A percentile compares a stretch with the other conserved stretches of the same genome.
These are phyloP conservation scores for Athene noctua DNA, from an alignment of 2,113 vertebrate genomes.

Conservation along the genomic window DNA sequence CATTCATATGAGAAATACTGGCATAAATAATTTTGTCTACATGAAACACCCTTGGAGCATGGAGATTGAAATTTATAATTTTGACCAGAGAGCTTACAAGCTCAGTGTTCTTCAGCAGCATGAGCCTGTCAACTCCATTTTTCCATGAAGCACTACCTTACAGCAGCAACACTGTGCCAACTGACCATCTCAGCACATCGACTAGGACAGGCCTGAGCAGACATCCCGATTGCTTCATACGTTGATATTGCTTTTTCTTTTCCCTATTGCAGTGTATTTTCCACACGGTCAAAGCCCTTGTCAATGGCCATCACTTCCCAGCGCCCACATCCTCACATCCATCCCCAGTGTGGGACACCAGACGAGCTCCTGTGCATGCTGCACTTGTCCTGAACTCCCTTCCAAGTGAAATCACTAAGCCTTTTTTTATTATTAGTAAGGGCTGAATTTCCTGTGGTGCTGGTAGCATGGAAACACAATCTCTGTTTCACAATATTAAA, in stretches of 20 bases:
- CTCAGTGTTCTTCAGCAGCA: not conserved
- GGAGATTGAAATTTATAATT: not conserved
- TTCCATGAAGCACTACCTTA: not conserved
- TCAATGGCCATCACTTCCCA: not conserved
- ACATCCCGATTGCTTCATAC: not conserved
- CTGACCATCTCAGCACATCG: not conserved
- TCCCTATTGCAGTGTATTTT: rapidly evolving
- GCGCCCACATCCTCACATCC: not conserved
- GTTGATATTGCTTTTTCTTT: not conserved
- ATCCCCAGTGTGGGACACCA: not conserved
- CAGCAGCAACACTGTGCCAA: not conserved
- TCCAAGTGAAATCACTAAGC: slow-evolving; percentile 4
- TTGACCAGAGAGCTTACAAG: not conserved
- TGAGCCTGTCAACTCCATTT: not conserved
- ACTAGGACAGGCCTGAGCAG: not conserved
- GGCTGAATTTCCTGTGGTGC: slow-evolving; percentile 42
- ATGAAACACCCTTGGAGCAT: not conserved
- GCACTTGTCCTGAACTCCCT: slow-evolving; percentile 27
- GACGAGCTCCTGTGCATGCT: not conserved
- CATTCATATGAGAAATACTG: not conserved
- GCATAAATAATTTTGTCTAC: not conserved
- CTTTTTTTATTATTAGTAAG: slow-evolving; percentile 35
- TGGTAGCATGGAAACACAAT: not conserved
- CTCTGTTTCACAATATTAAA: slow-evolving; percentile 42
- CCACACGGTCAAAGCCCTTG: not conserved